A percentile compares a stretch with the other conserved stretches of the same genome.
Evolutionary conservation across 2,113 vertebrate species (phyloP).

Genomic region (Limanda limanda): DNA sequence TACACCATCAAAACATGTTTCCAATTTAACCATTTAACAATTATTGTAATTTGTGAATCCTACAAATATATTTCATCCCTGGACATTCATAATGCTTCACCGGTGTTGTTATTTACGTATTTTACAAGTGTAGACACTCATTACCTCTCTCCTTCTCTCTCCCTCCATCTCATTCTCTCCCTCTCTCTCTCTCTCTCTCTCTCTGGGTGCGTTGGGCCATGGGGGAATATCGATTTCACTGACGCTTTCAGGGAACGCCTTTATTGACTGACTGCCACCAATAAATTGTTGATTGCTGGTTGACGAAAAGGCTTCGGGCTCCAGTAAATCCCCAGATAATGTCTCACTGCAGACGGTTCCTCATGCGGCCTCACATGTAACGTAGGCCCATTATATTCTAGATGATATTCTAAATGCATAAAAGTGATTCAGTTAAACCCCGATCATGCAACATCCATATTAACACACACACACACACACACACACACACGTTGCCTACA

Average conservation of each 20-base stretch:
- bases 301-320: constrained; percentile 53
- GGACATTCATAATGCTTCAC: constrained; percentile 31
- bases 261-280: constrained; percentile 62
- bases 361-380: constrained; percentile 10
- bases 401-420: not conserved
- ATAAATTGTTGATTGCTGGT: constrained; percentile 66
- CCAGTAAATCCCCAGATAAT: constrained; percentile 45
- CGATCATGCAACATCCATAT: constrained; percentile 7
- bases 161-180: not conserved
- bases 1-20: constrained; percentile 13
- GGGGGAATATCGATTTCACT: constrained; percentile 61
- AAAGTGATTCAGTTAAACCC: constrained; percentile 6
- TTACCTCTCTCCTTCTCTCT: constrained; percentile 17
- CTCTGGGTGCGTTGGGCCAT: constrained; percentile 28
- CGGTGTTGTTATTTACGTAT: constrained; percentile 37
- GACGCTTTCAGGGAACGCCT: constrained; percentile 61
- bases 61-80: constrained; percentile 27
- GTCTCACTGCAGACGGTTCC: constrained; percentile 19
- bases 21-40: constrained; percentile 2
- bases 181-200: constrained; percentile 3
- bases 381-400: not conserved
- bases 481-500: constrained; percentile 8
- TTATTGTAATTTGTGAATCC: not conserved
- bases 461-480: constrained; percentile 7
- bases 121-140: constrained; percentile 14